Conservation (phyloP, 2,113 vertebrate genomes). For the Eubucco bourcierii region DNA sequence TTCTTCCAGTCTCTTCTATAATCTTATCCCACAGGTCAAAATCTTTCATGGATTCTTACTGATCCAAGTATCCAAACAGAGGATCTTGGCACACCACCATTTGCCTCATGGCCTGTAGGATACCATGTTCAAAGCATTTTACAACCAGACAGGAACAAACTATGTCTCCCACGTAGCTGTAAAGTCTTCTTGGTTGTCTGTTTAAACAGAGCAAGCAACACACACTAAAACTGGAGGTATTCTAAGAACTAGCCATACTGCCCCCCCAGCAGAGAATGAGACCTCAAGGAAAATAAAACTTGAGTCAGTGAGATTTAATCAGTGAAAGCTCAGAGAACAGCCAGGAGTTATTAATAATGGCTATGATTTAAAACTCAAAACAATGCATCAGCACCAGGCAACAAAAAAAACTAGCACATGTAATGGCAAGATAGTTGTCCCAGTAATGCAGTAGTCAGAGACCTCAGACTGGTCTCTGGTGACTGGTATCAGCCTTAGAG, state of each 20-base stretch:
- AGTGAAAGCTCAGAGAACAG: constrained; percentile 21
- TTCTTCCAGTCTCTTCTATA: background rate
- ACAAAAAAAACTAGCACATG: background rate
- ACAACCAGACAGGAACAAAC: constrained; percentile 2
- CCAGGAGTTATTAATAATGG: background rate
- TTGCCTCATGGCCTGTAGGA: background rate
- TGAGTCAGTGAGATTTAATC: background rate
- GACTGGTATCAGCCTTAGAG: constrained; percentile 33
- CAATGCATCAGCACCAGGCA: background rate
- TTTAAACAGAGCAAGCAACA: constrained; percentile 31
- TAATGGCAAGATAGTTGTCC: background rate
- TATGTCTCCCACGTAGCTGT: background rate
- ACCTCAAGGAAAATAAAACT: constrained; percentile 21
- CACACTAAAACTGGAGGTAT: constrained; percentile 6
- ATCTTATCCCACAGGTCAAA: background rate
- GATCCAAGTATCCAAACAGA: background rate
- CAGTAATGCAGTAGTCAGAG: constrained; percentile 28
- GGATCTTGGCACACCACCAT: background rate
- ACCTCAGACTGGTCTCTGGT: constrained; percentile 35
- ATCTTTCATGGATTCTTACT: background rate
- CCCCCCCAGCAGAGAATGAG: constrained; percentile 13
- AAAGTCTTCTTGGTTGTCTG: constrained; percentile 20
- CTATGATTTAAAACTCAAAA: constrained; percentile 21
- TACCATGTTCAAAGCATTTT: constrained; percentile 12
- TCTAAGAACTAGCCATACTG: constrained; percentile 11